phyloP scores from a whole-genome alignment of 2,797 vertebrate genomes.

The Cygnus olor region DNA sequence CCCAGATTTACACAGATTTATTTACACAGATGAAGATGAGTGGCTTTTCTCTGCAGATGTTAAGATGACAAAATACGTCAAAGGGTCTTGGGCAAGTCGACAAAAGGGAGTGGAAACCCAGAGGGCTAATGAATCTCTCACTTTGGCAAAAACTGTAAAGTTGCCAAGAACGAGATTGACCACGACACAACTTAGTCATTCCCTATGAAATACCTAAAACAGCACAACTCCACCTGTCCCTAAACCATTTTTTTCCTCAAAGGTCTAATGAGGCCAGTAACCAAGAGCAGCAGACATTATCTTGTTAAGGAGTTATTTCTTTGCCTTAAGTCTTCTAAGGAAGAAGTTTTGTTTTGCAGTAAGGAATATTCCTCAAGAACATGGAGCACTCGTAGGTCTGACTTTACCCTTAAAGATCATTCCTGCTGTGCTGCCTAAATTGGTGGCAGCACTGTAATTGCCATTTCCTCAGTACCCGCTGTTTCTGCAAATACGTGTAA shows the following conservation, averaged over 20 bases:
- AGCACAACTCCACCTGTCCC: neutral
- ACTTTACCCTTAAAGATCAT: neutral
- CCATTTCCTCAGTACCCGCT: neutral
- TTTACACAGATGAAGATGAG: neutral
- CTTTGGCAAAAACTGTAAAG: neutral
- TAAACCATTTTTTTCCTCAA: neutral
- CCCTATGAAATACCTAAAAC: neutral
- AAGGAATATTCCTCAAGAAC: neutral
- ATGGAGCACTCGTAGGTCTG: neutral
- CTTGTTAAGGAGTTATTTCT: neutral
- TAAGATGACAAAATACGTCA: neutral
- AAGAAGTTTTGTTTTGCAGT: neutral
- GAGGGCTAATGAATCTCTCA: neutral
- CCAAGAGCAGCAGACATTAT: neutral
- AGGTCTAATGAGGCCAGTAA: neutral
- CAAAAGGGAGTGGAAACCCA: neutral
- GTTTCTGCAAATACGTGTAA: slow-evolving; percentile 1
- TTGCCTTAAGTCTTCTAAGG: neutral
- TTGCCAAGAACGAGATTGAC: neutral
- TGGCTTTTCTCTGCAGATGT: neutral
- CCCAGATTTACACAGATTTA: neutral
- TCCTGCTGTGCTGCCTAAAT: slow-evolving; percentile 36
- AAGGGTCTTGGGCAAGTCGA: neutral
- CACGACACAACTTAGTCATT: neutral
- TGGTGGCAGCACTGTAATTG: neutral